Evolutionary conservation across 2,113 vertebrate species (phyloP).

Genomic region (Plecotus auritus): DNA sequence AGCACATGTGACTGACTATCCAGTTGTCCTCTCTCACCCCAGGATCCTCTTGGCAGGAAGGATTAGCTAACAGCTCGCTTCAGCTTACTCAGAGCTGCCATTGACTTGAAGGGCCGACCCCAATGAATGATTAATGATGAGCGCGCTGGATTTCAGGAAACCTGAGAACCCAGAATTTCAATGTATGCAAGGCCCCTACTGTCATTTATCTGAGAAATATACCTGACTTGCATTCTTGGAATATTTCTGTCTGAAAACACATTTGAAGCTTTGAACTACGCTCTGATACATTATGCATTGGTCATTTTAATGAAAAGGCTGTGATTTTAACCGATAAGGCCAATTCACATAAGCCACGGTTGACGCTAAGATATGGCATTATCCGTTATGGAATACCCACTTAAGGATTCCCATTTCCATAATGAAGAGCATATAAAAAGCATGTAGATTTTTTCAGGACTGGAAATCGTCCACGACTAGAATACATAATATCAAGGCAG

Average conservation of each 20-base stretch:
- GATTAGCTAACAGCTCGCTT: slow-evolving; percentile 28
- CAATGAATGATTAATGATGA: slow-evolving; percentile 70
- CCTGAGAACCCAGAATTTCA: slow-evolving; percentile 52
- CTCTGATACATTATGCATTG: slow-evolving; percentile 30
- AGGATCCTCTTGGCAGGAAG: slow-evolving; percentile 42
- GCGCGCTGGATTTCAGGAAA: slow-evolving; percentile 56
- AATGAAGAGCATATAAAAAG: slow-evolving; percentile 16
- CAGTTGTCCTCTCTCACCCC: slow-evolving; percentile 10
- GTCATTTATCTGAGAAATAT: slow-evolving; percentile 62
- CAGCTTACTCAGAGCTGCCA: slow-evolving; percentile 21
- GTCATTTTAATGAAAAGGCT: slow-evolving; percentile 36
- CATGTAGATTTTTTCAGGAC: background rate
- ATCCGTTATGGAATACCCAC: background rate
- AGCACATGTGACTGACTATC: background rate
- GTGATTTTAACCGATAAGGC: background rate
- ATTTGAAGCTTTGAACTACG: slow-evolving; percentile 33
- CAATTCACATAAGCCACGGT: background rate
- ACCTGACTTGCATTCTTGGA: slow-evolving; percentile 65
- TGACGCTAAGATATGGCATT: background rate
- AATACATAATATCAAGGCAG: background rate
- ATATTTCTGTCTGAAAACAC: slow-evolving; percentile 58
- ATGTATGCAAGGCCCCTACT: background rate
- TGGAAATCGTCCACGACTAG: background rate
- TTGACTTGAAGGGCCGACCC: slow-evolving; percentile 23
- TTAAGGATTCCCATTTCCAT: background rate